Conservation (phyloP, 2,113 vertebrate genomes). For the Tonatia bakeri region DNA sequence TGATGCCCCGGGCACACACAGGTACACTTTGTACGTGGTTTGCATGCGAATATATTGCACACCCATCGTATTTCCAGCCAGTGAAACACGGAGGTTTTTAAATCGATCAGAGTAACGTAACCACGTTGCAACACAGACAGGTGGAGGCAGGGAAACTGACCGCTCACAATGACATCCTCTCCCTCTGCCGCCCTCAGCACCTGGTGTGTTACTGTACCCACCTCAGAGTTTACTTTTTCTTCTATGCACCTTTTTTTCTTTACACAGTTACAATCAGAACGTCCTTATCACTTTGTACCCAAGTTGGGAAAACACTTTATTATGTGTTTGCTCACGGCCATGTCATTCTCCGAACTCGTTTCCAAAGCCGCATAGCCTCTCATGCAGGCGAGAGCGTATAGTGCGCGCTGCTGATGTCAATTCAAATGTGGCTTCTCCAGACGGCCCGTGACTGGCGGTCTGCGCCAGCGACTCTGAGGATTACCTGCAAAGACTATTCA, state of each 20-base stretch:
- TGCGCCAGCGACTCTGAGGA: background rate
- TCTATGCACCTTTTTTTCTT: background rate
- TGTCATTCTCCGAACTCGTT: background rate
- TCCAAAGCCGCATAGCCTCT: background rate
- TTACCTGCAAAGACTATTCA: background rate
- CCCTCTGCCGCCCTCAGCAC: too few relatives aligned
- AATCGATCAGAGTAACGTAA: background rate
- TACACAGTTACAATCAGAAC: background rate
- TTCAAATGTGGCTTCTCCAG: background rate
- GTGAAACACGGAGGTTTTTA: background rate
- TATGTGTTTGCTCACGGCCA: background rate
- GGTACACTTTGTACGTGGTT: background rate
- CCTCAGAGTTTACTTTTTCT: background rate
- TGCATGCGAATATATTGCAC: background rate
- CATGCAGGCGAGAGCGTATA: background rate
- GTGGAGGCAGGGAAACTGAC: background rate
- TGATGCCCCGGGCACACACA: background rate
- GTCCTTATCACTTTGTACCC: background rate
- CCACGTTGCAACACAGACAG: background rate
- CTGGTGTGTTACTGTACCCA: background rate
- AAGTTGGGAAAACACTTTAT: background rate
- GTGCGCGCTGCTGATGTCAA: background rate
- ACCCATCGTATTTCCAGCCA: background rate
- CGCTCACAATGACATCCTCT: accelerated
- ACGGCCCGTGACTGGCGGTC: background rate